phyloP scores from a whole-genome alignment of 2,113 vertebrate genomes.

The Indri indri region DNA sequence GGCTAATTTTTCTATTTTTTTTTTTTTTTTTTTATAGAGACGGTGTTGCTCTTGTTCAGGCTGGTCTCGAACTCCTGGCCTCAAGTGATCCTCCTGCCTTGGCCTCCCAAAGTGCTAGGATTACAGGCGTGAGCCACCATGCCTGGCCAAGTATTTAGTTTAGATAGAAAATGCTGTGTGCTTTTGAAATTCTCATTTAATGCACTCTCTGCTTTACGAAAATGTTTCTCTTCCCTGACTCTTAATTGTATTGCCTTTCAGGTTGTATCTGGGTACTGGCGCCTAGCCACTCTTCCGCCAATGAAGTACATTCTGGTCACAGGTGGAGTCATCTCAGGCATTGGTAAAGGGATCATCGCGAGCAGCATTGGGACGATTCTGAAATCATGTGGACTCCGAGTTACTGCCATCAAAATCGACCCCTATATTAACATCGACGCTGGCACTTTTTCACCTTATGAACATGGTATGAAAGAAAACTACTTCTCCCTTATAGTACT shows the following conservation, averaged over 20 bases:
- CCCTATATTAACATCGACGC: conserved; percentile 89
- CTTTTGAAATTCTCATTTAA: conserved; percentile 15
- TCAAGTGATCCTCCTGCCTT: no score
- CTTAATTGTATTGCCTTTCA: conserved; percentile 65
- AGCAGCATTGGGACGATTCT: conserved; percentile 88
- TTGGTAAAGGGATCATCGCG: conserved; percentile 90
- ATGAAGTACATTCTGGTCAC: conserved; percentile 90
- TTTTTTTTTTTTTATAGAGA: no score
- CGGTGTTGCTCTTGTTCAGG: no score
- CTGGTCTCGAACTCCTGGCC: no score
- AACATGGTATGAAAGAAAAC: conserved; percentile 82
- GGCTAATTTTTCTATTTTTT: no score
- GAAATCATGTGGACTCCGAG: conserved; percentile 87
- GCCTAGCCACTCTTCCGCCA: conserved; percentile 47
- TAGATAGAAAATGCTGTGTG: neutral
- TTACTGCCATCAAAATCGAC: conserved; percentile 89
- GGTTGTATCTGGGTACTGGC: conserved; percentile 50
- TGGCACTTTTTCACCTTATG: conserved; percentile 88
- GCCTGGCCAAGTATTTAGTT: neutral
- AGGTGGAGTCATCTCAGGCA: conserved; percentile 88
- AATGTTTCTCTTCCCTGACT: conserved; percentile 34
- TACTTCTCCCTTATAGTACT: neutral
- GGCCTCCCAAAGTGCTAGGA: no score
- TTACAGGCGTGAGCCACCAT: no score
- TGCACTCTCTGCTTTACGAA: neutral